Conservation (phyloP, 1,140 invertebrate genomes). For the Anastatus disparis region DNA sequence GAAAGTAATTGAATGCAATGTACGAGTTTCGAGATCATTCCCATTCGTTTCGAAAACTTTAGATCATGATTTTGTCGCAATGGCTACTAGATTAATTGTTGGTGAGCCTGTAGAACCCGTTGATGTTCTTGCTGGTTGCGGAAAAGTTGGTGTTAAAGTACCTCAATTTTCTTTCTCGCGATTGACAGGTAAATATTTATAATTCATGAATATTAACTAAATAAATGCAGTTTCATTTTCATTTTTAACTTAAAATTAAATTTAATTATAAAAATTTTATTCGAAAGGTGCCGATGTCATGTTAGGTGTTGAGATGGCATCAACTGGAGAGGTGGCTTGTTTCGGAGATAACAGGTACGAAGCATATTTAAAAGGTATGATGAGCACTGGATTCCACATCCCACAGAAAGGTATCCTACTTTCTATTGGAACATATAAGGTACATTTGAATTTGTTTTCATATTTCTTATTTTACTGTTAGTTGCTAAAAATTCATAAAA, state of each 20-base stretch:
- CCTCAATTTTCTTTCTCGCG: conserved; percentile 99
- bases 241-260: too few relatives aligned
- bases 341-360: conserved; percentile 99
- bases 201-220: too few relatives aligned
- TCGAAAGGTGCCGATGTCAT: conserved; percentile 90
- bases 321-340: conserved; percentile 99
- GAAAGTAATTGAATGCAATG: conserved; percentile 99
- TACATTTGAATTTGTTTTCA: too few relatives aligned
- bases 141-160: conserved; percentile 95
- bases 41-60: conserved; percentile 99
- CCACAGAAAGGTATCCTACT: conserved; percentile 94
- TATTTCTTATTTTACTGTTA: too few relatives aligned
- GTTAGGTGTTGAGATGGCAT: conserved; percentile 99
- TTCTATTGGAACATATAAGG: conserved; percentile 96
- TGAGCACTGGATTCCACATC: conserved; percentile 96
- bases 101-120: conserved; percentile 87
- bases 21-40: conserved; percentile 96
- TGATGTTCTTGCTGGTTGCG: conserved; percentile 84
- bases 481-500: too few relatives aligned
- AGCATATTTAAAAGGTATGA: conserved; percentile 97
- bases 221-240: too few relatives aligned
- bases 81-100: conserved; percentile 93
- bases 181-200: conserved; percentile 79
- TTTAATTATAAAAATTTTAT: too few relatives aligned
- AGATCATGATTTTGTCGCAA: conserved; percentile 96